These are phyloP conservation scores for Lampropteryx suffumata DNA, from an alignment of 2,888 invertebrate genomes.

Conservation along the genomic window DNA sequence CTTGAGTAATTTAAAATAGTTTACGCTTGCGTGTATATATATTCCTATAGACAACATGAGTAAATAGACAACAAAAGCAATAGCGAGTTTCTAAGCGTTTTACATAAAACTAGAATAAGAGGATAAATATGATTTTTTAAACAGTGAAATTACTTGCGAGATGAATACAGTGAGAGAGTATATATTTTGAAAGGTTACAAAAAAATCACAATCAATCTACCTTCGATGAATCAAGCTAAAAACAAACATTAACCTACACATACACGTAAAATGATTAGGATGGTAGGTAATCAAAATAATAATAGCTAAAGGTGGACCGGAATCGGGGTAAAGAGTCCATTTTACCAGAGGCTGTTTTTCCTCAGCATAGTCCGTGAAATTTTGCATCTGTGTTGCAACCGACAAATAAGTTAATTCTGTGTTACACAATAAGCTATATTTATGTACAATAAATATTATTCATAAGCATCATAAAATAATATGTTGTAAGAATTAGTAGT, in stretches of 20 bases:
- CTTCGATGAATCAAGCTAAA: constrained; percentile 36
- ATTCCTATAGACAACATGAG: not conserved
- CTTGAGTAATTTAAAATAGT: not conserved
- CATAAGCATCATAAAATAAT: constrained; percentile 32
- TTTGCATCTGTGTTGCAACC: constrained; percentile 87
- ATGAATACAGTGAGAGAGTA: constrained; percentile 19
- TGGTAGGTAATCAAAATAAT: constrained; percentile 38
- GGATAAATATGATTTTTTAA: constrained; percentile 12
- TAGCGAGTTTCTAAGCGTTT: constrained; percentile 24
- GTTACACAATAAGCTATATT: constrained; percentile 47
- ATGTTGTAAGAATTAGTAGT: constrained; percentile 5
- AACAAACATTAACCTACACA: constrained; percentile 41
- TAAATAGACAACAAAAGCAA: constrained; percentile 46
- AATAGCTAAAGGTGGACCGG: constrained; percentile 69
- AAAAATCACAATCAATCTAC: constrained; percentile 27
- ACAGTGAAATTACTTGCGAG: constrained; percentile 18
- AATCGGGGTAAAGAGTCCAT: constrained; percentile 68
- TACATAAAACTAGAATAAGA: constrained; percentile 5
- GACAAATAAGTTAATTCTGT: constrained; percentile 74
- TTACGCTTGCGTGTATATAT: not conserved
- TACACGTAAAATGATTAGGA: constrained; percentile 36
- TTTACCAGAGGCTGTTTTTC: constrained; percentile 96
- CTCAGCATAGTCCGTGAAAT: constrained; percentile 95
- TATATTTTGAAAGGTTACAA: constrained; percentile 18
- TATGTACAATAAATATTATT: constrained; percentile 34